Conservation (phyloP, 2,888 invertebrate species). For the Mantis religiosa region DNA sequence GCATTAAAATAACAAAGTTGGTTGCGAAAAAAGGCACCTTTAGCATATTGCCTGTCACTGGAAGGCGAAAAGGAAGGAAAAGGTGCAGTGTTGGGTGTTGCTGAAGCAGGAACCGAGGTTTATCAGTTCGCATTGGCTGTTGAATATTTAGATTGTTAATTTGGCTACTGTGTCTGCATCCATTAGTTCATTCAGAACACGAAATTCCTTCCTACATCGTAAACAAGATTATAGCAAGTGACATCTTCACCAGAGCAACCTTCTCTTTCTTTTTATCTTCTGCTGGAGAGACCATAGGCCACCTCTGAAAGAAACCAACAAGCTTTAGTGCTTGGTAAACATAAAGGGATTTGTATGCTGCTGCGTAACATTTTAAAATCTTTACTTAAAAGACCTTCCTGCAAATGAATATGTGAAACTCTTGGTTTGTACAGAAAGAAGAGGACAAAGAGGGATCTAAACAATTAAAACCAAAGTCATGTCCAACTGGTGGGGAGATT, state of each 20-base stretch:
- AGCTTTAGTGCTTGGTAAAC: no score
- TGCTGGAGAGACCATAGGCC: no score
- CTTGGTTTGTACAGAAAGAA: no score
- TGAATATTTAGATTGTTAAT: neutral
- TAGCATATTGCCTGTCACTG: neutral
- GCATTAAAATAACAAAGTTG: neutral
- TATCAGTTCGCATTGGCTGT: neutral
- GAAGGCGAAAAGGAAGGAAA: neutral
- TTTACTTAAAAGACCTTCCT: no score
- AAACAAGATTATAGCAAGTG: neutral
- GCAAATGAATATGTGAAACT: no score
- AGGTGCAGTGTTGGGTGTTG: neutral
- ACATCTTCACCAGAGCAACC: neutral
- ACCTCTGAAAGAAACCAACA: no score
- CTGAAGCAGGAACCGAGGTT: neutral
- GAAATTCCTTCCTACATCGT: neutral
- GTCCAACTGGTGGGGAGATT: no score
- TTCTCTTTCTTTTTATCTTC: no score
- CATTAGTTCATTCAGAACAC: neutral
- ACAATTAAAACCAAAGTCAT: no score
- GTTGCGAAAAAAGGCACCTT: neutral
- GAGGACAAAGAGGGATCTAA: no score
- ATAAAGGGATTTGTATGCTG: no score
- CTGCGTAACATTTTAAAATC: no score
- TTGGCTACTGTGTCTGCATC: neutral